These are phyloP conservation scores for Perognathus longimembris DNA, from an alignment of 2,113 vertebrate species.

Conservation along the genomic window DNA sequence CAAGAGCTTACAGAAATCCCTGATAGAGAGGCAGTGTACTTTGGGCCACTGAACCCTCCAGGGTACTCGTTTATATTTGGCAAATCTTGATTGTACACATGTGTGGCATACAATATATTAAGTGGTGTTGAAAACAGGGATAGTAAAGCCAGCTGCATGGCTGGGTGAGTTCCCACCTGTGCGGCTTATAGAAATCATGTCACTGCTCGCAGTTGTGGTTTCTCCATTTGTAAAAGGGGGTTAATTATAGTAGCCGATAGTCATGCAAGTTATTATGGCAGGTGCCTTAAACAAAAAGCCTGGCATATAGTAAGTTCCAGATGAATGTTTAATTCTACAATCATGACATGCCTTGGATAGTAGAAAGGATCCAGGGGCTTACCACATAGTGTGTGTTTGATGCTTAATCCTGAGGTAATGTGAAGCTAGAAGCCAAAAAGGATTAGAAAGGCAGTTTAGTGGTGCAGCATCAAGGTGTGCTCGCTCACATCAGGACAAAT, in stretches of 20 bases:
- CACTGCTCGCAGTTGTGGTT: not conserved
- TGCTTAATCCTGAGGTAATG: not conserved
- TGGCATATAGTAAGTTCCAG: not conserved
- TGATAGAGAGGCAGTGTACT: not conserved
- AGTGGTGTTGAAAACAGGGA: not conserved
- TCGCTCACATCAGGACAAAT: not conserved
- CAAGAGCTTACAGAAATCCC: not conserved
- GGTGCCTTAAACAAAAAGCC: not conserved
- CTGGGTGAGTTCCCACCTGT: not conserved
- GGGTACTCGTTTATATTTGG: not conserved
- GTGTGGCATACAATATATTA: too few species aligned
- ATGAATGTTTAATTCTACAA: not conserved
- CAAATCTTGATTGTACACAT: not conserved
- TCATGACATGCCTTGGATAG: not conserved
- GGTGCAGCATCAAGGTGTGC: too few species aligned
- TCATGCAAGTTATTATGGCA: not conserved
- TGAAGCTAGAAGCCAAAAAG: constrained; percentile 11
- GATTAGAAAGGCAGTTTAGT: not conserved
- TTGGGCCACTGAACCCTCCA: not conserved
- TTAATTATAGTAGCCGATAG: not conserved
- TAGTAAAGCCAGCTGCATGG: not conserved
- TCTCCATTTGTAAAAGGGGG: not conserved
- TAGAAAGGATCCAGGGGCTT: not conserved
- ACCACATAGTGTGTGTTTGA: too few species aligned
- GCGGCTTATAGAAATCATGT: not conserved